phyloP scores from a whole-genome alignment of 64 coral and sea anemone species.

The Platygyra sinensis region DNA sequence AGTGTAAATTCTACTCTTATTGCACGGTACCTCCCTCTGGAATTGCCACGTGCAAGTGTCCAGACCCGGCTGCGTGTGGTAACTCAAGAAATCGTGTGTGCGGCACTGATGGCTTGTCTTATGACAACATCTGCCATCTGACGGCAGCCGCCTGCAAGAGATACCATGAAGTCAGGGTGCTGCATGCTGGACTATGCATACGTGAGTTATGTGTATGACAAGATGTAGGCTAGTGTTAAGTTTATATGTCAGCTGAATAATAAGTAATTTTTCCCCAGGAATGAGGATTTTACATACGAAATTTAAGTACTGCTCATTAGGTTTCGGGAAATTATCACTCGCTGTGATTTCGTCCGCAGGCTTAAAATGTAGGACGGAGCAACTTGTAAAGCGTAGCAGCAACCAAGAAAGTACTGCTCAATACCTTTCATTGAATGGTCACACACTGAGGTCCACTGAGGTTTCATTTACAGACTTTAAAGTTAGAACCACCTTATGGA shows the following conservation, averaged over 20 bases:
- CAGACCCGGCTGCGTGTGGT: constrained; percentile 48
- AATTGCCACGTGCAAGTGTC: constrained; percentile 55
- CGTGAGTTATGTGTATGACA: constrained; percentile 62
- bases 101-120: constrained; percentile 74
- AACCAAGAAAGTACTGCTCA: too few relatives aligned
- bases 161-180: constrained; percentile 58
- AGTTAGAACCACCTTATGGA: too few relatives aligned
- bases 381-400: too few relatives aligned
- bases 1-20: constrained; percentile 56
- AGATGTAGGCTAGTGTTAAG: not conserved
- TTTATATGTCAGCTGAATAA: too few relatives aligned
- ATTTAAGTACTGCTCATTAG: too few relatives aligned
- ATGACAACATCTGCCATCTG: constrained; percentile 66
- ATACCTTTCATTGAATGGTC: too few relatives aligned
- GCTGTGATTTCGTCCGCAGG: too few relatives aligned
- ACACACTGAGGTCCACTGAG: too few relatives aligned
- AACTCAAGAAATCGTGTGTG: constrained; percentile 57
- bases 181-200: constrained; percentile 83
- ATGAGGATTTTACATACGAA: too few relatives aligned
- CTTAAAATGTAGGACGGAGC: too few relatives aligned
- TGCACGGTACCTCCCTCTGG: constrained; percentile 42
- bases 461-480: too few relatives aligned
- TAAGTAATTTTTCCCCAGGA: not conserved
- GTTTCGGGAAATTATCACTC: too few relatives aligned
- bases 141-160: constrained; percentile 72